These are phyloP conservation scores for Cranoglanis bouderius DNA, from an alignment of 2,113 vertebrate species.

Conservation along the genomic window DNA sequence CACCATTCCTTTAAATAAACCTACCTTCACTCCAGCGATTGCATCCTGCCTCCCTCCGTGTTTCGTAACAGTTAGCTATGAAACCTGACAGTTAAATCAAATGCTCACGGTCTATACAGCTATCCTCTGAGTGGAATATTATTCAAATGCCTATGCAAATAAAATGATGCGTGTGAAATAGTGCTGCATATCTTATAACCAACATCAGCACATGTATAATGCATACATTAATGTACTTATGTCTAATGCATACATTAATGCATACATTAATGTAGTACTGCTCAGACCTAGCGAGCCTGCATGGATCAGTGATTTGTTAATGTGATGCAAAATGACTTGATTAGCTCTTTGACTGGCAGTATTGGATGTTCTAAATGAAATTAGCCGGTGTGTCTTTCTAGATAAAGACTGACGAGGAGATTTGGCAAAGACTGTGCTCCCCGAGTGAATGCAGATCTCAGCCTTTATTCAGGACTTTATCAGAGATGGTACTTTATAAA, in stretches of 20 bases:
- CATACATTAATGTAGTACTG: no score
- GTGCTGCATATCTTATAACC: not conserved
- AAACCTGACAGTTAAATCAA: not conserved
- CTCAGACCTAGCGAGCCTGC: conserved; percentile 51
- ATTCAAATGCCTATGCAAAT: not conserved
- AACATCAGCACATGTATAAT: not conserved
- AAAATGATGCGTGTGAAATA: not conserved
- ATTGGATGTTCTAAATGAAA: conserved; percentile 55
- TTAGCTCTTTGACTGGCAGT: conserved; percentile 67
- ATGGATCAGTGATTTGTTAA: conserved; percentile 65
- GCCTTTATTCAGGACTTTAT: not conserved
- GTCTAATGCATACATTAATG: not conserved
- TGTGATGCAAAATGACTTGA: conserved; percentile 66
- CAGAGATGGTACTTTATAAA: not conserved
- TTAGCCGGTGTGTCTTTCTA: conserved; percentile 47
- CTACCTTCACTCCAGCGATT: no score
- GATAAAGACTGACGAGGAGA: conserved; percentile 36
- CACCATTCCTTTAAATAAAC: no score
- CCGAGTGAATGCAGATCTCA: not conserved
- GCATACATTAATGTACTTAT: not conserved
- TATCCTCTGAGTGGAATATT: not conserved
- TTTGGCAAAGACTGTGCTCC: not conserved
- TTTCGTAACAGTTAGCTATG: no score
- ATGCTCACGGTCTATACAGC: not conserved
- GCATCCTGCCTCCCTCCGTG: no score